Evolutionary conservation across 2,888 invertebrate species (phyloP).

Genomic region (Antheraea assamensis): DNA sequence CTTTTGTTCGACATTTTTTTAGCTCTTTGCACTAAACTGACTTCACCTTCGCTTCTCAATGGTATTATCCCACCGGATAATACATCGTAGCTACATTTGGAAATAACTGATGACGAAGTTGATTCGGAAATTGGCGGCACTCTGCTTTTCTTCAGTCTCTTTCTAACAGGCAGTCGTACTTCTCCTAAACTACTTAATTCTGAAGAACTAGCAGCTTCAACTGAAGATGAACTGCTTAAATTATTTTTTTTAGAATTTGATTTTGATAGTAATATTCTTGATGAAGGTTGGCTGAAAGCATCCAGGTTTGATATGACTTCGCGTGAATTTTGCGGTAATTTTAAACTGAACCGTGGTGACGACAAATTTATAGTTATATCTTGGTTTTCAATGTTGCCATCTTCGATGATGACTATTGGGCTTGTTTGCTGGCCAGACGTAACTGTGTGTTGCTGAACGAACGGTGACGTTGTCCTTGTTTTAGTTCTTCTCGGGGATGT

Average conservation of each 20-base stretch:
- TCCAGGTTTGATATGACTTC: slow-evolving; percentile 63
- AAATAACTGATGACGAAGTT: slow-evolving; percentile 52
- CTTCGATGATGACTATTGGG: slow-evolving; percentile 50
- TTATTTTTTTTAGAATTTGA: slow-evolving; percentile 37
- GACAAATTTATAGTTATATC: slow-evolving; percentile 71
- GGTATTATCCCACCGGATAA: slow-evolving; percentile 57
- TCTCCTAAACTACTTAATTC: slow-evolving; percentile 76
- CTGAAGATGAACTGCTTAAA: slow-evolving; percentile 60
- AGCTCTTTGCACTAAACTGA: slow-evolving; percentile 50
- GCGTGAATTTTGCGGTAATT: slow-evolving; percentile 62
- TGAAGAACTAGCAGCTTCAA: slow-evolving; percentile 65
- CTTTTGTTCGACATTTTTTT: slow-evolving; percentile 42
- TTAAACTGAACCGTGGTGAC: slow-evolving; percentile 70
- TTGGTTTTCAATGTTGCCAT: slow-evolving; percentile 46
- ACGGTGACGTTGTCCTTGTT: slow-evolving; percentile 72
- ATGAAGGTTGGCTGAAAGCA: slow-evolving; percentile 34
- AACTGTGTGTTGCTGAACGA: slow-evolving; percentile 40
- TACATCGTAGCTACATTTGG: slow-evolving; percentile 54
- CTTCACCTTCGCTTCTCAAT: slow-evolving; percentile 67
- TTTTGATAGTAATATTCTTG: slow-evolving; percentile 28
- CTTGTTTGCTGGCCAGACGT: slow-evolving; percentile 67
- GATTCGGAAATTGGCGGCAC: slow-evolving; percentile 55
- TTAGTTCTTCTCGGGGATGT: slow-evolving; percentile 73
- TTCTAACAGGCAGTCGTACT: slow-evolving; percentile 55
- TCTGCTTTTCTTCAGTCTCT: slow-evolving; percentile 44